phyloP scores from a whole-genome alignment of 2,888 invertebrate species.

The Eupithecia insigniata region DNA sequence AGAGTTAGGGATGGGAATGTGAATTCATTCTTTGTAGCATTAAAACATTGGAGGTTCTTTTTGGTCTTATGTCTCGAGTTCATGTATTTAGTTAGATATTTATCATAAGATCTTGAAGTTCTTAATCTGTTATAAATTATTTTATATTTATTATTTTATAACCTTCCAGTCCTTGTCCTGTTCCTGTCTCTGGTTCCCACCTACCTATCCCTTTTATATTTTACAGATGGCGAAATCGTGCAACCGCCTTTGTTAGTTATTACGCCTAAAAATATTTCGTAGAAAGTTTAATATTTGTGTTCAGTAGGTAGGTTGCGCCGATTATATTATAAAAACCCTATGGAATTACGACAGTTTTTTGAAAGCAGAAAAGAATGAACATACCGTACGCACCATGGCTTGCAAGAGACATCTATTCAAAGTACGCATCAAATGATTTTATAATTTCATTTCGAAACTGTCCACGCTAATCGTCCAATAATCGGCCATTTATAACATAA shows the following conservation, averaged over 20 bases:
- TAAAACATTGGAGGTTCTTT: background rate
- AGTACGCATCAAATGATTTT: constrained; percentile 41
- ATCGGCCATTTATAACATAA: constrained; percentile 77
- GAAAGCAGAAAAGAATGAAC: background rate
- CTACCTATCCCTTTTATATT: background rate
- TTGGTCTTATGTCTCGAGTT: too few relatives aligned
- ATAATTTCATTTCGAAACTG: constrained; percentile 57
- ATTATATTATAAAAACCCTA: background rate
- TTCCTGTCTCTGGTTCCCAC: background rate
- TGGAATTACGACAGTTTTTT: background rate
- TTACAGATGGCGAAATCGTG: background rate
- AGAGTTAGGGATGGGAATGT: background rate
- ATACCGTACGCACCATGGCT: background rate
- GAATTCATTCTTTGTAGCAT: background rate
- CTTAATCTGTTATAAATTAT: too few relatives aligned
- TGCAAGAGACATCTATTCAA: background rate
- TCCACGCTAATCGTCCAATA: constrained; percentile 72
- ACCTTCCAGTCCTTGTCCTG: background rate
- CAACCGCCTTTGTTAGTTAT: background rate
- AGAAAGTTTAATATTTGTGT: too few relatives aligned
- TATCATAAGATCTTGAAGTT: too few relatives aligned
- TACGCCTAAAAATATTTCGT: background rate
- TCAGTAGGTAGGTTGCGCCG: background rate
- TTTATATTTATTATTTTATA: too few relatives aligned
- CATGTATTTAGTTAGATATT: too few relatives aligned